phyloP scores from a whole-genome alignment of 2,113 vertebrate species.

The Mesocricetus auratus region DNA sequence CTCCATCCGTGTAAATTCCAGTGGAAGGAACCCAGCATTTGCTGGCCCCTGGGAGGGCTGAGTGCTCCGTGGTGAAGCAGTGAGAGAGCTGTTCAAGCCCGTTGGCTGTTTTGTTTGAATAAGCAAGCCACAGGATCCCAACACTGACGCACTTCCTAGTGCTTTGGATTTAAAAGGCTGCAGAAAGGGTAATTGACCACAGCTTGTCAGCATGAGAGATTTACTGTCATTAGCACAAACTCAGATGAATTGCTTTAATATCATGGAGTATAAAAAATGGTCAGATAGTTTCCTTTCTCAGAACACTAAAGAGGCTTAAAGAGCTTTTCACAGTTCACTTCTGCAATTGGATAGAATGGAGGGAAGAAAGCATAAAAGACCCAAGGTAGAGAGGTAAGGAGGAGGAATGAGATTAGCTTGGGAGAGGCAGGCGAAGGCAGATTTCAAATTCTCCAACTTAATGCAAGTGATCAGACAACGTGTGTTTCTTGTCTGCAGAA shows the following conservation, averaged over 20 bases:
- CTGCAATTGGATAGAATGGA: conserved; percentile 55
- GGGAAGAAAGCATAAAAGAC: conserved; percentile 46
- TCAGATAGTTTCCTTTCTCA: conserved; percentile 69
- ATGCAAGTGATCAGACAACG: conserved; percentile 42
- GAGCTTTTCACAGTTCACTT: conserved; percentile 73
- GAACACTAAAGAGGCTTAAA: conserved; percentile 67
- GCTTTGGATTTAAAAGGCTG: conserved; percentile 64
- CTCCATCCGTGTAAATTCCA: conserved; percentile 72
- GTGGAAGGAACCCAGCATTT: conserved; percentile 62
- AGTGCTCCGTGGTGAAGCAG: not conserved
- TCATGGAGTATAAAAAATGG: conserved; percentile 75
- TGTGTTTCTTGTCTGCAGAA: conserved; percentile 18
- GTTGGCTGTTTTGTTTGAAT: conserved; percentile 75
- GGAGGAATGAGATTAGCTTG: conserved; percentile 2
- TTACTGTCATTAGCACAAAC: conserved; percentile 79
- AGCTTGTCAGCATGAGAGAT: conserved; percentile 78
- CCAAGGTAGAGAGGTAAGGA: not conserved
- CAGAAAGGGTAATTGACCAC: conserved; percentile 80
- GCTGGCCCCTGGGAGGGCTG: conserved; percentile 68
- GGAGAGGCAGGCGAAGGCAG: conserved; percentile 24
- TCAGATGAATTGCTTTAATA: conserved; percentile 81
- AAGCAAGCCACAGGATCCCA: conserved; percentile 69
- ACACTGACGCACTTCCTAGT: conserved; percentile 47
- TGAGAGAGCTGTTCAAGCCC: conserved; percentile 66
- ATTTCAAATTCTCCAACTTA: conserved; percentile 28